Evolutionary conservation across 2,113 vertebrate genomes (phyloP), one percentile per base, ranked within the genome.

Genomic region (Isichthys henryi): DNA sequence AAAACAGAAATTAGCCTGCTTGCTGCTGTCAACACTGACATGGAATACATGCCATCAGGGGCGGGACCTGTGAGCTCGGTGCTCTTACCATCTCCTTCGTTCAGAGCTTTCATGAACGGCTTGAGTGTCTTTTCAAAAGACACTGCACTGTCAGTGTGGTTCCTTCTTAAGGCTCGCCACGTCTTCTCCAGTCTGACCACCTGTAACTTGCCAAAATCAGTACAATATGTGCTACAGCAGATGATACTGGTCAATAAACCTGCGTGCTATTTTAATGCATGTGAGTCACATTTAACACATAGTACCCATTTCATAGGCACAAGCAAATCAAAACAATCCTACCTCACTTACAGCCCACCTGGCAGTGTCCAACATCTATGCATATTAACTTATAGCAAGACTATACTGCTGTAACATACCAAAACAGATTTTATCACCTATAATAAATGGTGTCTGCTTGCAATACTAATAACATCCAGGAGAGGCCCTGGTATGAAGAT

Each of bases 101-200:
- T 96, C 89, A 98, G 94, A 0, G 93, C 91, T 3, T 94, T 94
- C 94, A 97, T 94, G 91, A 97, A 96, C 2, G 97, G 97, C 90
- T 97, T 97, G 83, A 98, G 96, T 48, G 93, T 95, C 94, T 97
- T 97, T 92, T 98, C 96, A 53, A 96, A 98, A 84, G 93, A 91
- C 89, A 98, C 95, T 0, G 97, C 97, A 0, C 95, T 96, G 9
- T 97, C 95, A 0, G 97, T 98, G 94, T 97, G 95, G 88, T 91
- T 97, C 91, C 96, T 94, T 48, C 97, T 94, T 88, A 98, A 92
- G 0, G 95, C 94, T 82, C 95, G 94, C 97, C 97, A 98, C 3
- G 96, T 98, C 93, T 93, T 95, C 91, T 97, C 96, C 91, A 98
- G 92, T 7, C 97, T 94, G 11, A 91, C 70, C 43, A 98, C 93